Percentiles rank a stretch among this genome's conserved stretches.
These are phyloP conservation scores for Zaprionus taronus DNA, from an alignment of 1,140 invertebrate species.

Conservation along the genomic window DNA sequence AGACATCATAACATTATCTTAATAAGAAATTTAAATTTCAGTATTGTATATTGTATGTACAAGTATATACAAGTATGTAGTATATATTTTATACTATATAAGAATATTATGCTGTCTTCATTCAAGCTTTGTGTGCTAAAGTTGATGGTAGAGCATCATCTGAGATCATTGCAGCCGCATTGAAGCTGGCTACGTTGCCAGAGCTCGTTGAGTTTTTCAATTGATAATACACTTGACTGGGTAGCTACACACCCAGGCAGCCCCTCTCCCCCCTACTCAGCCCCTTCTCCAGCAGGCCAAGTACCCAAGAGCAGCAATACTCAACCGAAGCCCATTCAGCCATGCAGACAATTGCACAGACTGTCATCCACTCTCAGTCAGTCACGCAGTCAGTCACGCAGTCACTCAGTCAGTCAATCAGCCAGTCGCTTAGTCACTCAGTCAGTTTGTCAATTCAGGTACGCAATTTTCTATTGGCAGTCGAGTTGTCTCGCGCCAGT, in stretches of 20 bases:
- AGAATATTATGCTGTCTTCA: no score
- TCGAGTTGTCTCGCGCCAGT: constrained; percentile 33
- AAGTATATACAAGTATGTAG: no score
- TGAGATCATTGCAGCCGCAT: background rate
- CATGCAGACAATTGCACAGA: constrained; percentile 67
- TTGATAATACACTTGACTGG: constrained; percentile 80
- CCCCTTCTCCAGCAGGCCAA: background rate
- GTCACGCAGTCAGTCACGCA: constrained; percentile 17
- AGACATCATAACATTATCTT: no score
- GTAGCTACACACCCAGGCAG: constrained; percentile 10
- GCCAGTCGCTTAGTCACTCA: constrained; percentile 38
- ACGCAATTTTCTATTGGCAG: constrained; percentile 78
- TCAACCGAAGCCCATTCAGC: constrained; percentile 60
- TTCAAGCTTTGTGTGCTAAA: background rate
- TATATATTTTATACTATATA: no score
- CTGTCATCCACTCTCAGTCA: constrained; percentile 32
- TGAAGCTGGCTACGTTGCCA: constrained; percentile 52
- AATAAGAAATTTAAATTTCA: no score
- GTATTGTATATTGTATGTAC: no score
- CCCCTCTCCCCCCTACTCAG: background rate
- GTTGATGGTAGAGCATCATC: background rate
- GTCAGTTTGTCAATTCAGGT: constrained; percentile 57
- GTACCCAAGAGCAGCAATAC: constrained; percentile 29
- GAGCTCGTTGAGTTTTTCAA: constrained; percentile 74
- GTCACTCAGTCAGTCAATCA: constrained; percentile 32